These are phyloP conservation scores for Melolontha melolontha DNA, from an alignment of 2,888 invertebrate genomes.

Conservation along the genomic window DNA sequence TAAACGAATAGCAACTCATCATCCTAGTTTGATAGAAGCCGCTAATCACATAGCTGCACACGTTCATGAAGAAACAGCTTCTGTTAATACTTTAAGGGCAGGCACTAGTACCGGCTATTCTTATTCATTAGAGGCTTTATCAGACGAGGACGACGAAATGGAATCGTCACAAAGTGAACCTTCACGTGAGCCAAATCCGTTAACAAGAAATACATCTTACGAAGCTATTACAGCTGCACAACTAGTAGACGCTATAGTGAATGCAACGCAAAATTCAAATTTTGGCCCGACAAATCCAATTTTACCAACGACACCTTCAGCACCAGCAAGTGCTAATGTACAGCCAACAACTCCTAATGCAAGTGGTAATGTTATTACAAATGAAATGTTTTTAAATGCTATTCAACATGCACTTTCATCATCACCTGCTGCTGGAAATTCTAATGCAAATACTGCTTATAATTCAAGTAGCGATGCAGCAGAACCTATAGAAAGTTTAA, in stretches of 20 bases:
- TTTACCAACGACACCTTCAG: constrained; percentile 1
- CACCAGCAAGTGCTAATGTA: constrained; percentile 5
- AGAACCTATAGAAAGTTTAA: constrained; percentile 57
- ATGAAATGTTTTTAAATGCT: constrained; percentile 84
- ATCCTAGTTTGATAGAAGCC: constrained; percentile 79
- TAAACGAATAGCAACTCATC: constrained; percentile 74
- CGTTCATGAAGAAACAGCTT: constrained; percentile 68
- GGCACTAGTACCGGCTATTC: constrained; percentile 67
- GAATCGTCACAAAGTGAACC: constrained; percentile 59
- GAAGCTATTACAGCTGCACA: constrained; percentile 79
- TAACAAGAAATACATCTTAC: constrained; percentile 60
- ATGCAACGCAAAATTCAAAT: constrained; percentile 60
- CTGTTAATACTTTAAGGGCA: constrained; percentile 68
- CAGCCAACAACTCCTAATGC: constrained; percentile 48
- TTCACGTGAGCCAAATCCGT: constrained; percentile 54
- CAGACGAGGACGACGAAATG: constrained; percentile 71
- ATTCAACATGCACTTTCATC: constrained; percentile 75
- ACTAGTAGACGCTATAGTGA: constrained; percentile 79
- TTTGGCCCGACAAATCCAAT: constrained; percentile 20
- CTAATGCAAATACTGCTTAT: constrained; percentile 13
- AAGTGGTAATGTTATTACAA: constrained; percentile 71
- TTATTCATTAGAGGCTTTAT: constrained; percentile 68
- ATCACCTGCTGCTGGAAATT: constrained; percentile 48
- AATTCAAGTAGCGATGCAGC: constrained; percentile 43
- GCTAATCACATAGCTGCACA: constrained; percentile 74